A percentile compares a stretch with the other conserved stretches of the same genome.
phyloP scores from a whole-genome alignment of 1,140 invertebrate genomes.

The Mercenaria mercenaria region DNA sequence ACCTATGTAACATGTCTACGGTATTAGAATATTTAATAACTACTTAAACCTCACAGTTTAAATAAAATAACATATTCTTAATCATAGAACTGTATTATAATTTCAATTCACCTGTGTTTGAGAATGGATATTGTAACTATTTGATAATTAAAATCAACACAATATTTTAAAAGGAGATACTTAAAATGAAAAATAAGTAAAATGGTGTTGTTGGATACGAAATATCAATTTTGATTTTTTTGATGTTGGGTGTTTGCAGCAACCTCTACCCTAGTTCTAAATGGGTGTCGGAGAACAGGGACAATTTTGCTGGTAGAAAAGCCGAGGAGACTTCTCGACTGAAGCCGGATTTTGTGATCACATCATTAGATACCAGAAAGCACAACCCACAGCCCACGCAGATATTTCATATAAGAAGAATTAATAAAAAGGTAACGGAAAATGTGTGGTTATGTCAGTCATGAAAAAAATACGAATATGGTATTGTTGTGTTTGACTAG shows the following conservation, averaged over 20 bases:
- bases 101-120: no score
- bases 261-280: conserved; percentile 66
- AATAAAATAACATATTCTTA: no score
- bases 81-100: no score
- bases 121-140: no score
- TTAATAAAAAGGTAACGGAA: conserved; percentile 67
- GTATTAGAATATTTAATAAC: no score
- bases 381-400: conserved; percentile 74
- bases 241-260: conserved; percentile 30
- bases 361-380: conserved; percentile 66
- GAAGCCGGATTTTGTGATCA: conserved; percentile 67
- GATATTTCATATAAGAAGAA: conserved; percentile 71
- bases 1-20: no score
- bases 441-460: background rate
- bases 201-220: no score
- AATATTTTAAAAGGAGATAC: no score
- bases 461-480: background rate
- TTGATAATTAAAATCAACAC: no score
- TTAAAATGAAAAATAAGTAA: no score
- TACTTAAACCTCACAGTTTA: no score
- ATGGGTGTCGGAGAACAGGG: conserved; percentile 69
- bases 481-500: background rate
- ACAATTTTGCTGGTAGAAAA: conserved; percentile 43
- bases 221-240: no score
- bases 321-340: conserved; percentile 17